phyloP scores from a whole-genome alignment of 2,888 invertebrate species.

The Andrena praecox region DNA sequence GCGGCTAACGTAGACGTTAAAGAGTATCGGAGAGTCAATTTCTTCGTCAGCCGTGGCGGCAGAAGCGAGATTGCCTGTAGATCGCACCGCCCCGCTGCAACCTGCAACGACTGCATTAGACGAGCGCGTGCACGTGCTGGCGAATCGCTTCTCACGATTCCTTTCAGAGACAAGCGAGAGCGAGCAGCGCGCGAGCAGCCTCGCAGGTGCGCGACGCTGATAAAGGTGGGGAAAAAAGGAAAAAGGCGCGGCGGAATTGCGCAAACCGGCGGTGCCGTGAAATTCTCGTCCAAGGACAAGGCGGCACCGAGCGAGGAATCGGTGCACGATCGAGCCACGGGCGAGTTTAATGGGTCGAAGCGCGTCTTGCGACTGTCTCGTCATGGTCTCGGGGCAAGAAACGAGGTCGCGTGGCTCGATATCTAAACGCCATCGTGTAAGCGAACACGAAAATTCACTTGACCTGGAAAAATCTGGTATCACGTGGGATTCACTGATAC shows the following conservation, averaged over 20 bases:
- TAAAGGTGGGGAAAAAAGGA: conserved; percentile 32
- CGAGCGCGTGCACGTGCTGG: conserved; percentile 39
- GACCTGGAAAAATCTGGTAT: conserved; percentile 30
- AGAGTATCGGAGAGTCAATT: conserved; percentile 22
- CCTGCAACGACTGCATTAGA: conserved; percentile 20
- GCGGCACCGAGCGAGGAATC: conserved; percentile 53
- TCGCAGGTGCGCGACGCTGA: conserved; percentile 58
- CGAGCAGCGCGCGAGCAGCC: conserved; percentile 8
- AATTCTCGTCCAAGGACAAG: conserved; percentile 70
- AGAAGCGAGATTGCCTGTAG: conserved; percentile 19
- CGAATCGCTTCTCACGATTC: conserved; percentile 41
- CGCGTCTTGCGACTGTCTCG: conserved; percentile 10
- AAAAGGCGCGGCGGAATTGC: conserved; percentile 55
- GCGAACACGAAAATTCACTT: conserved; percentile 37
- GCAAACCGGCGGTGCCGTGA: conserved; percentile 57
- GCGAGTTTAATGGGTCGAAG: conserved; percentile 42
- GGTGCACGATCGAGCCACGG: conserved; percentile 26
- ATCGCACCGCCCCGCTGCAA: conserved; percentile 8
- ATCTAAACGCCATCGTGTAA: conserved; percentile 40
- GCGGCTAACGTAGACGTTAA: conserved; percentile 1
- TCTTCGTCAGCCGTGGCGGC: conserved; percentile 17
- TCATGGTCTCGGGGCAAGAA: conserved; percentile 6
- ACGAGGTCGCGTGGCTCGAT: conserved; percentile 51
- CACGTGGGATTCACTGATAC: background rate
- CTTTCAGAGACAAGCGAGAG: conserved; percentile 15